These are phyloP conservation scores for Lophura nycthemera DNA, from an alignment of 2,113 vertebrate genomes.

Conservation along the genomic window DNA sequence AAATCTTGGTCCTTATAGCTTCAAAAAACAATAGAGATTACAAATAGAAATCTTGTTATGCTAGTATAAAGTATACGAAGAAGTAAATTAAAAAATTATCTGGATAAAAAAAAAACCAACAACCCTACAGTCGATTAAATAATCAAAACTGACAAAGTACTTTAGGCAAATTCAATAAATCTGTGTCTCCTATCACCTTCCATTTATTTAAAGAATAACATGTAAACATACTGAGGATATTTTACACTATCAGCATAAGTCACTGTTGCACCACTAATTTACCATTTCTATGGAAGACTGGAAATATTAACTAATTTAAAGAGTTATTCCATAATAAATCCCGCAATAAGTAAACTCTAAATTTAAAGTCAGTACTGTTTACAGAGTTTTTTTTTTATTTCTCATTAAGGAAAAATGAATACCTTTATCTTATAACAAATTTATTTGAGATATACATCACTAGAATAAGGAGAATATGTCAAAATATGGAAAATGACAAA, in stretches of 20 bases:
- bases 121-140: not conserved
- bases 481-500: not conserved
- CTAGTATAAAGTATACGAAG: not conserved
- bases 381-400: not conserved
- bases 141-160: not conserved
- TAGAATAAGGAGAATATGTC: not conserved
- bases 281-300: not conserved
- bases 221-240: not conserved
- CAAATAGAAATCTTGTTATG: not conserved
- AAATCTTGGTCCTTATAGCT: not conserved
- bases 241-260: not conserved
- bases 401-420: not conserved
- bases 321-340: not conserved
- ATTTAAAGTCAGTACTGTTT: not conserved
- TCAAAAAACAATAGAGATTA: not conserved
- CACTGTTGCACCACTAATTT: not conserved
- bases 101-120: not conserved
- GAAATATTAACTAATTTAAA: not conserved
- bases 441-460: not conserved
- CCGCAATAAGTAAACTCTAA: not conserved
- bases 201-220: not conserved
- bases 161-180: not conserved
- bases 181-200: not conserved
- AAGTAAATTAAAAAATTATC: not conserved
- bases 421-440: not conserved